These are phyloP conservation scores for Ormyrus nitidulus DNA, from an alignment of 2,888 invertebrate genomes.

Conservation along the genomic window DNA sequence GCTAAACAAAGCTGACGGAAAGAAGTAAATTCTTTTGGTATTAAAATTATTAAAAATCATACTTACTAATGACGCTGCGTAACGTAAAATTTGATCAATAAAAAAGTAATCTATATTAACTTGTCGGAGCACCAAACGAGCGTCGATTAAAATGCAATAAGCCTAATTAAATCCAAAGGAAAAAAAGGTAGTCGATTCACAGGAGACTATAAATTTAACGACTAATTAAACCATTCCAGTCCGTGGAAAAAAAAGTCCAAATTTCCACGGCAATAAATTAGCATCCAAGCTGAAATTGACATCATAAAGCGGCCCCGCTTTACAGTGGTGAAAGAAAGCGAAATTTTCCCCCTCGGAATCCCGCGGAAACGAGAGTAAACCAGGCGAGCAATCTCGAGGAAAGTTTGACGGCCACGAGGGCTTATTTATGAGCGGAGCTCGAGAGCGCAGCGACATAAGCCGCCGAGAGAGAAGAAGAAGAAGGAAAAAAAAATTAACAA, in stretches of 20 bases:
- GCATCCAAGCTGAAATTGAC: conserved; percentile 1
- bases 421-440: conserved; percentile 44
- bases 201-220: conserved; percentile 6
- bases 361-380: conserved; percentile 8
- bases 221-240: conserved; percentile 11
- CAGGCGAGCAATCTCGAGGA: conserved; percentile 26
- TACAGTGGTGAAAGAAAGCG: background rate
- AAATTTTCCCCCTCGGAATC: background rate
- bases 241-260: conserved; percentile 12
- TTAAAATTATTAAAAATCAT: too few relatives aligned
- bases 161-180: too few relatives aligned
- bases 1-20: too few relatives aligned
- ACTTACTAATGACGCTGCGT: too few relatives aligned
- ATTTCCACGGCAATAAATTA: conserved; percentile 37
- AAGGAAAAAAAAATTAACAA: conserved; percentile 39
- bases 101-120: too few relatives aligned
- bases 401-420: conserved; percentile 41
- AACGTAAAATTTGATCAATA: too few relatives aligned
- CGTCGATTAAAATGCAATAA: too few relatives aligned
- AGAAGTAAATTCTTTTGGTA: too few relatives aligned
- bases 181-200: too few relatives aligned
- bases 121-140: too few relatives aligned
- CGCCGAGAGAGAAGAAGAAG: background rate
- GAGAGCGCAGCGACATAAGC: conserved; percentile 4
- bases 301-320: background rate